Conservation (phyloP, 2,888 invertebrate genomes). For the Idaea straminata region DNA sequence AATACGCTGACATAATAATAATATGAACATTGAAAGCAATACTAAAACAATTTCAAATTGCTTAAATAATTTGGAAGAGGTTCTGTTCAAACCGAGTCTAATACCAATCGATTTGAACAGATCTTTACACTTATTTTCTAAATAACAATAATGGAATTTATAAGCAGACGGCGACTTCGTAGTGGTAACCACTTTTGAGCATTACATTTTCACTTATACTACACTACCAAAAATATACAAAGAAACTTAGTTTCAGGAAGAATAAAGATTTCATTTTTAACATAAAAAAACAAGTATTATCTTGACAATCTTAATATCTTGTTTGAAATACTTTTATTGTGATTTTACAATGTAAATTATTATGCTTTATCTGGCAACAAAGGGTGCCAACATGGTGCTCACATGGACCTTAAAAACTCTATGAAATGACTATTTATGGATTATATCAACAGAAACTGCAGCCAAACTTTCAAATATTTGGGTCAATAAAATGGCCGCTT, state of each 20-base stretch:
- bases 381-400: too few species aligned
- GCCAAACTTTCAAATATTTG: too few species aligned
- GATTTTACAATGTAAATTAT: too few species aligned
- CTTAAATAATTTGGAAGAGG: slow-evolving; percentile 3
- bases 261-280: slow-evolving; percentile 4
- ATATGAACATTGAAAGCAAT: slow-evolving; percentile 5
- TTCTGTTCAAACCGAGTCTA: neutral
- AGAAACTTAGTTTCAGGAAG: slow-evolving; percentile 27
- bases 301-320: too few species aligned
- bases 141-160: slow-evolving; percentile 20
- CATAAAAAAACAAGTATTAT: neutral
- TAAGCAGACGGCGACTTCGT: slow-evolving; percentile 10
- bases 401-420: too few species aligned
- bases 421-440: too few species aligned
- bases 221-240: slow-evolving; percentile 14
- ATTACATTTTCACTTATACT: slow-evolving; percentile 15
- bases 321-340: too few species aligned
- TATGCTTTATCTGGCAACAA: too few species aligned
- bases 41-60: neutral
- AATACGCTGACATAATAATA: slow-evolving; percentile 15
- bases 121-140: slow-evolving; percentile 8
- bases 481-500: too few species aligned
- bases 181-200: slow-evolving; percentile 30
- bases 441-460: too few species aligned
- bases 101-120: neutral